Evolutionary conservation across 2,797 vertebrate genomes (phyloP), one percentile per base, ranked within the genome.

Genomic region (Austrolebias charrua): DNA sequence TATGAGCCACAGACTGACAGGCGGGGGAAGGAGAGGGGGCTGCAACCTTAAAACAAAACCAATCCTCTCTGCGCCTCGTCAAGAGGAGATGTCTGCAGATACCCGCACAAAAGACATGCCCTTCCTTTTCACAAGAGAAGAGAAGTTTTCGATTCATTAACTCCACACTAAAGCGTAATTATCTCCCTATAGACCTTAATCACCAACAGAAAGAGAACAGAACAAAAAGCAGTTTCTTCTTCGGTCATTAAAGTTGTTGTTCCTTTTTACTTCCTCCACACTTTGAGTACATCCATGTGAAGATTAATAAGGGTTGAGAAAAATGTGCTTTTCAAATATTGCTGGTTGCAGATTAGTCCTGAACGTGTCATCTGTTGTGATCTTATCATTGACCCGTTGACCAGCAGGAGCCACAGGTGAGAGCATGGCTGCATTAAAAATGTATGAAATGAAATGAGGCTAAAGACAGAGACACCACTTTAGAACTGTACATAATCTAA

Each of bases 61-160:
- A 83, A 76, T 86, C 79, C 87, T 90, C 83, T 75, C 74, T 82
- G 86, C 79, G 87, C 80, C 82, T 80, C 85, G 88, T 90, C 89
- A 90, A 86, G 86, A 82, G 78, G 84, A 87, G 89, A 89, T 85
- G 88, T 90, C 88, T 89, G 84, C 79, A 87, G 89, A 93, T 89
- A 91, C 76, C 70, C 64, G 72, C 66, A 91, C 83, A 91, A 91
- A 92, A 91, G 86, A 92, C 85, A 84, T 86, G 88, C 88, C 87
- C 81, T 86, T 90, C 80, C 84, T 76, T 83, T 87, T 86, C 83
- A 83, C 62, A 78, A 90, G 86, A 90, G 86, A 86, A 89, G 85
- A 88, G 76, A 91, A 89, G 86, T 90, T 92, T 92, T 92, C 76
- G 75, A 91, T 92, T 92, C 90, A 93, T 93, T 92, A 92, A 91